Base-by-base conservation (phyloP, 2,797 vertebrate species). In the Danio kyathit region DNA sequence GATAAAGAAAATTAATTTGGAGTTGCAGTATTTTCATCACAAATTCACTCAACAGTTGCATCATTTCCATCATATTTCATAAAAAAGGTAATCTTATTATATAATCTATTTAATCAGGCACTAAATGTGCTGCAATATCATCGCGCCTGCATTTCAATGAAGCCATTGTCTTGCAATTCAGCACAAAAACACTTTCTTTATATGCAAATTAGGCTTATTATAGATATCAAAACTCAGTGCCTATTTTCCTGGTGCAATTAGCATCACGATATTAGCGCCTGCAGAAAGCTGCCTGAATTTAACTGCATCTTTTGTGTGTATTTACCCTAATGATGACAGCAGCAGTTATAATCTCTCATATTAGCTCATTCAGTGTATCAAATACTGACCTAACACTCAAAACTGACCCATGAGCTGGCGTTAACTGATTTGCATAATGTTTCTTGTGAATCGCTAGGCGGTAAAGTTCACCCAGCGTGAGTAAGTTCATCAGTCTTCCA, bases 171-270 rank as follows among this genome's bases (percentile, higher is more conserved):
- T 81, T 73, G 0, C 14, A 40, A 51, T 70, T 70, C 29, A 40
- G 29, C 29, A 7, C 9, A 52, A 70, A 52, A 29, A 70, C 67
- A 40, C 49, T 16, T 40, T 49, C 16, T 70, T 52, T 70, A 70
- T 70, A 52, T 70, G 21, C 70, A 70, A 52, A 70, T 70, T 70
- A 52, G 29, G 14, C 49, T 70, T 70, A 70, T 70, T 70, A 52
- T 70, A 70, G 48, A 70, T 40, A 40, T 70, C 21, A 70, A 51
- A 70, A 52, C 66, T 70, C 48, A 52, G 48, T 21, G 29, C 5
- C 14, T 52, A 40, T 70, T 70, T 70, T 38, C 14, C 0, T 52
- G 14, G 48, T n/a, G 48, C 66, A 70, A 70, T 52, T 70, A 70
- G 11, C 29, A 6, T 69, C 9, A n/a, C 9, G n/a, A 69, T 40